Evolutionary conservation across 1,140 invertebrate genomes (phyloP).

Genomic region (Chironomus striatipennis): DNA sequence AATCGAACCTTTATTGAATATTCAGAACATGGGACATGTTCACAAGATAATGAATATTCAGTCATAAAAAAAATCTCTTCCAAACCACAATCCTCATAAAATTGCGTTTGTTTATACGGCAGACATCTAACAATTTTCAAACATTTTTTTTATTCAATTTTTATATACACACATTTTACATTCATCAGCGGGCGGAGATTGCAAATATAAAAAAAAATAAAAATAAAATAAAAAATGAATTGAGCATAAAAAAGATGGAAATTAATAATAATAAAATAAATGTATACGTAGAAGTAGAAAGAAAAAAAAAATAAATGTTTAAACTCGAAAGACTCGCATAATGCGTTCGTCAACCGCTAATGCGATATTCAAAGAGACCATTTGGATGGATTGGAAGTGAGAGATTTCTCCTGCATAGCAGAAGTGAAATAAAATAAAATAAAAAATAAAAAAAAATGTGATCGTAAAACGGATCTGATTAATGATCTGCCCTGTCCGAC

Average conservation of each 20-base stretch:
- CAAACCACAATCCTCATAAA: too few relatives aligned
- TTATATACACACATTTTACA: too few relatives aligned
- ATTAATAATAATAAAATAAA: background rate
- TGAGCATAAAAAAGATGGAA: background rate
- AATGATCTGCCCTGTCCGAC: background rate
- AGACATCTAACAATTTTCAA: too few relatives aligned
- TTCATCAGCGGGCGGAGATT: background rate
- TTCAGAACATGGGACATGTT: too few relatives aligned
- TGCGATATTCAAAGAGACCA: background rate
- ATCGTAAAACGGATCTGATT: slow-evolving; percentile 7
- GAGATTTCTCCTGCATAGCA: background rate
- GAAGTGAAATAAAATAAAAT: too few relatives aligned
- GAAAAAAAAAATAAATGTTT: background rate
- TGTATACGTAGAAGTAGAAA: background rate
- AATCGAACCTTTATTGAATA: too few relatives aligned
- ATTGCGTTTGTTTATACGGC: too few relatives aligned
- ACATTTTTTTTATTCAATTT: too few relatives aligned
- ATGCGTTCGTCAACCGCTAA: slow-evolving; percentile 5
- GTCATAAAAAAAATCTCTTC: too few relatives aligned
- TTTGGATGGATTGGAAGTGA: background rate
- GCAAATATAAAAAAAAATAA: background rate
- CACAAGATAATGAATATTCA: too few relatives aligned
- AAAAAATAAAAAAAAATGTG: too few relatives aligned
- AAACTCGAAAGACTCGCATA: slow-evolving; percentile 2
- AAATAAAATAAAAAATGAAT: background rate